Percentiles rank a stretch among this genome's conserved stretches.
Conservation (phyloP, 2,113 vertebrate species). For the Dasyornis broadbenti region DNA sequence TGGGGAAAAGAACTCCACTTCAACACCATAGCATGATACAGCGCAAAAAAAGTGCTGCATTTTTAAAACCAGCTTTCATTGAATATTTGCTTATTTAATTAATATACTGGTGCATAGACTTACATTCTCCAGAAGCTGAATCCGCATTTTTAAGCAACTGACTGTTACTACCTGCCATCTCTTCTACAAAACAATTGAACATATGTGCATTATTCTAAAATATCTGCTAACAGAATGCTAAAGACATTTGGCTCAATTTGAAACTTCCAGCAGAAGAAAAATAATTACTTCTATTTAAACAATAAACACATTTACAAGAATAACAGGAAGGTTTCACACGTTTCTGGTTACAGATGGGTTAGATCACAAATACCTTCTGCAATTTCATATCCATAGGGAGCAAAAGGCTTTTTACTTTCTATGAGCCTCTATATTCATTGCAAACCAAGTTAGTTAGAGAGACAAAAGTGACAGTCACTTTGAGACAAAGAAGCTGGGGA, state of each 20-base stretch:
- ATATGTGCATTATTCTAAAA: conserved; percentile 47
- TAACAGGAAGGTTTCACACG: conserved; percentile 21
- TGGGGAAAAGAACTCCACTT: accelerated
- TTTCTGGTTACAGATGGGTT: conserved; percentile 42
- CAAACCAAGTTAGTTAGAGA: neutral
- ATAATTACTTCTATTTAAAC: conserved; percentile 59
- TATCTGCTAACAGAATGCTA: conserved; percentile 33
- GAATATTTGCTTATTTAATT: neutral
- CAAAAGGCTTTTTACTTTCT: neutral
- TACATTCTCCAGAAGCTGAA: neutral
- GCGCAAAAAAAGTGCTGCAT: neutral
- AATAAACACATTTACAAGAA: conserved; percentile 57
- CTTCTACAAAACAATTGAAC: conserved; percentile 38
- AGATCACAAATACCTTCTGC: conserved; percentile 21
- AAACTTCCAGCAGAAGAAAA: conserved; percentile 39
- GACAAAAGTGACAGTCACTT: neutral
- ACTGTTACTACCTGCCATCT: conserved; percentile 28
- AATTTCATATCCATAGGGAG: neutral
- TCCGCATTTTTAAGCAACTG: neutral
- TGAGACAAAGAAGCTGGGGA: neutral
- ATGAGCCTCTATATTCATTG: neutral
- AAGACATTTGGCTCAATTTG: conserved; percentile 44
- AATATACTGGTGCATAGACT: neutral
- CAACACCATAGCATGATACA: neutral
- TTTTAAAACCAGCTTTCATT: neutral